phyloP scores from a whole-genome alignment of 2,113 vertebrate species.

The Rynchops niger region DNA sequence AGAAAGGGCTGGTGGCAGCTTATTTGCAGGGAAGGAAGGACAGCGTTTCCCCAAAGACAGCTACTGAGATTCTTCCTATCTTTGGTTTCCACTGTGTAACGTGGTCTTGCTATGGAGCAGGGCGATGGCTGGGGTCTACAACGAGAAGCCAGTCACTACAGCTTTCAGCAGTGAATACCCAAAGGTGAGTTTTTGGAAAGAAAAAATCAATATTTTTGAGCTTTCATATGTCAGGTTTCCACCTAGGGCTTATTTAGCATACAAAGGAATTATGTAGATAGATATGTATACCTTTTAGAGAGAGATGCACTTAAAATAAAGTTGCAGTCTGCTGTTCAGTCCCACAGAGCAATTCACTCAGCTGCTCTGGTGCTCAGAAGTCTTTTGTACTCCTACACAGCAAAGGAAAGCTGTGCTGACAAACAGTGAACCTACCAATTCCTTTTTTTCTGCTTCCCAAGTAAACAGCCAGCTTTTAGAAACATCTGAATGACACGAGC shows the following conservation, averaged over 20 bases:
- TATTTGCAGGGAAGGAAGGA: not conserved
- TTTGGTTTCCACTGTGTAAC: not conserved
- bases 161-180: not conserved
- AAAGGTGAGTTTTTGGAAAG: not conserved
- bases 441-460: not conserved
- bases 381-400: not conserved
- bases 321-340: not conserved
- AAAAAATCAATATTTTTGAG: not conserved
- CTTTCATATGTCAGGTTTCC: not conserved
- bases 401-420: not conserved
- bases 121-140: not conserved
- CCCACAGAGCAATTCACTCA: not conserved
- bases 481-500: not conserved
- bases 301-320: not conserved
- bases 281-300: not conserved
- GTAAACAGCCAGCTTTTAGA: not conserved
- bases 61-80: not conserved
- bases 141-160: not conserved
- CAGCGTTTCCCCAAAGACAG: rapidly evolving
- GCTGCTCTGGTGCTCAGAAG: not conserved
- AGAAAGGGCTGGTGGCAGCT: not conserved
- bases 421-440: not conserved
- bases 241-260: not conserved
- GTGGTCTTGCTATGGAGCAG: not conserved
- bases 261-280: not conserved